phyloP scores from a whole-genome alignment of 2,888 invertebrate species.

The Dryadula phaetusa region DNA sequence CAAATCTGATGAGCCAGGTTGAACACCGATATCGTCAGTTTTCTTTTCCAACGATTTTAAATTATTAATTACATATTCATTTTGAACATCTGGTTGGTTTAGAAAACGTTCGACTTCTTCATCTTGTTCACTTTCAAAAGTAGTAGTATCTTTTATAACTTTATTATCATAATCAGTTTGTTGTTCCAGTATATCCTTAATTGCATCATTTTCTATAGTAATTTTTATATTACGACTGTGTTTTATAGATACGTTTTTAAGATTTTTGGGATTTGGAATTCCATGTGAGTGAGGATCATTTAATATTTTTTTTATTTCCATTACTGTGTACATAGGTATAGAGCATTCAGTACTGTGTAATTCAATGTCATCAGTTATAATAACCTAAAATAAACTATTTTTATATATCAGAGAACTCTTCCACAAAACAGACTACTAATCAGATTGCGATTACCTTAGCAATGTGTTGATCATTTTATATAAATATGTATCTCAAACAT shows the following conservation, averaged over 20 bases:
- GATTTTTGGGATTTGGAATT: background rate
- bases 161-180: background rate
- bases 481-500: no score
- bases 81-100: background rate
- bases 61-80: background rate
- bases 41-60: constrained; percentile 13
- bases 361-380: constrained; percentile 57
- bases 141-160: background rate
- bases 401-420: no score
- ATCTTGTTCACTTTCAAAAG: background rate
- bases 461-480: no score
- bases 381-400: constrained; percentile 54
- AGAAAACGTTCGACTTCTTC: background rate
- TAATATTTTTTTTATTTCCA: constrained; percentile 53
- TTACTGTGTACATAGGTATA: constrained; percentile 53
- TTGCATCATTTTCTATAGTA: constrained; percentile 47
- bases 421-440: no score
- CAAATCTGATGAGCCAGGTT: constrained; percentile 12
- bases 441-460: no score
- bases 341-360: constrained; percentile 50
- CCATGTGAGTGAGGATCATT: constrained; percentile 30
- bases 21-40: constrained; percentile 26
- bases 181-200: background rate
- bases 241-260: background rate
- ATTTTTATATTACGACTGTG: constrained; percentile 42